Evolutionary conservation across 2,113 vertebrate genomes (phyloP), one percentile per base, ranked within the genome.

Genomic region (Perca schrenkii): DNA sequence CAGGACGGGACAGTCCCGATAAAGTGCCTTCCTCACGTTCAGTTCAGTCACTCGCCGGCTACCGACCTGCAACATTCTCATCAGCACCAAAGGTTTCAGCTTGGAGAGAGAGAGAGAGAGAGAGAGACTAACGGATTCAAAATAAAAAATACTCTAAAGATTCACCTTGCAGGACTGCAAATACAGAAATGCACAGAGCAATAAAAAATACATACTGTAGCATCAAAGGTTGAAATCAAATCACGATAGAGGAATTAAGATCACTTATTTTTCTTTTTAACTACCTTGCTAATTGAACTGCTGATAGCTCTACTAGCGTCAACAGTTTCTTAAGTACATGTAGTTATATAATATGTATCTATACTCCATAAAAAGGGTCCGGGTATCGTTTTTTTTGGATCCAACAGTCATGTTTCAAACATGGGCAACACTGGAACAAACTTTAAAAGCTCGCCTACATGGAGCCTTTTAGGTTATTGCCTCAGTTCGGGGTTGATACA

Each of bases 111-210:
- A 25, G 25, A 90, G 91, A 28, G 28, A 25, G 25, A 25, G 25
- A 89, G 83, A 79, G 80, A 90, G 91, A 89, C 94, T 87, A 91
- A 93, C 74, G 67, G 72, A 84, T 81, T 43, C 72, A 86, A 92
- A 92, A 91, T 92, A 80, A 93, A 87, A 95, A 94, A 93, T 84
- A 92, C 87, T 92, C 92, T 89, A 93, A 70, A 84, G 78, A 90
- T 92, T 94, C 92, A 94, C 92, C 88, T 89, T 91, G 86, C 92
- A 88, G 92, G 86, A 95, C 94, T 91, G 94, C 92, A 94, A 94
- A 91, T 94, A 95, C 94, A 93, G 89, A 94, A 95, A 95, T 89
- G 90, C 94, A 95, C 93, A 92, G 90, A 91, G 92, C 91, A 94
- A 93, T 91, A 94, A 91, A 95, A 95, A 95, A 94, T 89, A 95